Percentiles rank a stretch among this genome's conserved stretches.
These are phyloP conservation scores for Mormyrops attenuatus DNA, from an alignment of 2,797 vertebrate species.

Conservation along the genomic window DNA sequence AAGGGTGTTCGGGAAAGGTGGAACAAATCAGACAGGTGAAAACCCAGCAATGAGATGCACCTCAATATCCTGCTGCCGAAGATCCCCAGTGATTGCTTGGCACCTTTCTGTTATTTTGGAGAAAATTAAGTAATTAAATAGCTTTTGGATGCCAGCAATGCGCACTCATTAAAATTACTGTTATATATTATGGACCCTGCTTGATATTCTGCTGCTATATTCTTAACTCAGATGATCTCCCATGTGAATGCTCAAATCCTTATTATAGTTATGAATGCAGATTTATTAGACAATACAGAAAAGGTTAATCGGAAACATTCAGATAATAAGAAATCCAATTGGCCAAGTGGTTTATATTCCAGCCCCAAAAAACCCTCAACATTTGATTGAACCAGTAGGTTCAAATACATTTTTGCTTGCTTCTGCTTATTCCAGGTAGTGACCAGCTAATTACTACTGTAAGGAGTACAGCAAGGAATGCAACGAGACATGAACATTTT, in stretches of 20 bases:
- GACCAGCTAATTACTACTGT: background rate
- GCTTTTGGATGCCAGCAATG: background rate
- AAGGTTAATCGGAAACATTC: background rate
- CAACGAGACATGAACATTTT: background rate
- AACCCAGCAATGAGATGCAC: background rate
- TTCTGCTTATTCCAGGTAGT: background rate
- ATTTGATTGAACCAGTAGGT: background rate
- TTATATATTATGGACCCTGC: background rate
- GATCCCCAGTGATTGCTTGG: background rate
- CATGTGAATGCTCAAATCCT: background rate
- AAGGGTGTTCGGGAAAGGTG: background rate
- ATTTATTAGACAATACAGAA: background rate
- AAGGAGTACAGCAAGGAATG: background rate
- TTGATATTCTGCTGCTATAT: background rate
- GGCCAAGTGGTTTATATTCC: background rate
- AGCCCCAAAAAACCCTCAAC: background rate
- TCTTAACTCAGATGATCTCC: background rate
- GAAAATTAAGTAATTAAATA: background rate
- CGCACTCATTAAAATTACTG: background rate
- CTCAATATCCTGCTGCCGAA: background rate
- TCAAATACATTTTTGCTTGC: background rate
- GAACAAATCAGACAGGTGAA: background rate
- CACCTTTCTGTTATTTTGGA: background rate
- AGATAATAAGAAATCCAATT: background rate
- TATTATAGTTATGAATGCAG: background rate